Base-by-base conservation (phyloP, 2,888 invertebrate species). In the Mechanitis messenoides region DNA sequence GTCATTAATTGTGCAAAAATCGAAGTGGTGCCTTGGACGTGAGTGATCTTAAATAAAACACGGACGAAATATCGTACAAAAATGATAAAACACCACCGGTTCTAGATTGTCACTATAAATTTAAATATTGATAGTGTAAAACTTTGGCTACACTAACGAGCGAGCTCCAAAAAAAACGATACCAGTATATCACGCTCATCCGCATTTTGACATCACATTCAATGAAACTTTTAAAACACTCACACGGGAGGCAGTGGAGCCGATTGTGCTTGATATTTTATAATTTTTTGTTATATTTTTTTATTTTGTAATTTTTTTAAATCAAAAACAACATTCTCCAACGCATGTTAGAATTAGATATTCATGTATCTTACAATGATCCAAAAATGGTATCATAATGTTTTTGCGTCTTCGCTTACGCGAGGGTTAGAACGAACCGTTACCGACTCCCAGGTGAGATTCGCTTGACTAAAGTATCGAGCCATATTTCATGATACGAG, bases 101-200 rank as follows among this genome's bases (percentile, higher is more conserved):
- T 74, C 68, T 72, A 74, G 74, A 75, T 77, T 80, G 81, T 84
- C 79, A 76, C 80, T 71, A 79, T 80, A 81, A 78, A 86, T 85
- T 84, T 79, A 64, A 81, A 83, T 83, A 84, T 85, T 80, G 84
- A 82, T 83, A 80, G 81, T 74, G 76, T 71, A 69, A 69, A 70
- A 69, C 72, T 78, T 81, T 85, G 73, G 83, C 84, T 77, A 81
- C 78, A 73, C 79, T 85, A 87, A 87, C 84, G 82, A 86, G 80
- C 79, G 75, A 70, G 75, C 80, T 78, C 80, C 79, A 83, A 82
- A 84, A 83, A 83, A 80, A 78, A 79, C 20, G 81, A 85, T 87
- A 84, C 80, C 88, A 82, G 84, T 88, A 88, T 85, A 87, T 88
- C 85, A 89, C 85, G 76, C 77, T 79, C 83, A 82, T 84, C 84